Evolutionary conservation across 1,140 invertebrate genomes (phyloP).

Genomic region (Helicoverpa armigera): DNA sequence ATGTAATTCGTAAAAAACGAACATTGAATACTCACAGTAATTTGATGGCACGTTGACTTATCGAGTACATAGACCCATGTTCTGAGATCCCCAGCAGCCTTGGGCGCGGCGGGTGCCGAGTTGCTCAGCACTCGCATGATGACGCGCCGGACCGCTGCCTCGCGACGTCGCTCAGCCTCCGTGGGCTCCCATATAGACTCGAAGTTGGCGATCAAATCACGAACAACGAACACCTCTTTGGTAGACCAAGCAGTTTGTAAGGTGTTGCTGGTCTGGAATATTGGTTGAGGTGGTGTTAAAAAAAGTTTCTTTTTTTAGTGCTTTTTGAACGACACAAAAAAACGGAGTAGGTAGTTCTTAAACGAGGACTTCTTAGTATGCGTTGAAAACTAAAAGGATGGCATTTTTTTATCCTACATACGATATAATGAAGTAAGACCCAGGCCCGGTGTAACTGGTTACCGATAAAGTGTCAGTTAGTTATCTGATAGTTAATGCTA

Average conservation of each 20-base stretch:
- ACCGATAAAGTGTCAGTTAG: too few relatives aligned
- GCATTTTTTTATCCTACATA: too few relatives aligned
- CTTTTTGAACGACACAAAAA: too few relatives aligned
- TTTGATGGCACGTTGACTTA: conserved; percentile 87
- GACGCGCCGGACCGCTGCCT: conserved; percentile 90
- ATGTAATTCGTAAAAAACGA: background rate
- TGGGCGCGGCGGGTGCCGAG: conserved; percentile 85
- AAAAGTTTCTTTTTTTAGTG: too few relatives aligned
- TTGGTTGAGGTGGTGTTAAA: background rate
- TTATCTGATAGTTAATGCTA: too few relatives aligned
- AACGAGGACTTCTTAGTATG: too few relatives aligned
- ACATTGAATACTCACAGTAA: conserved; percentile 86
- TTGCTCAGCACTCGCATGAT: conserved; percentile 90
- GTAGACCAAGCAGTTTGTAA: conserved; percentile 87
- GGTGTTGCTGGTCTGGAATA: conserved; percentile 70
- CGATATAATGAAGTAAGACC: too few relatives aligned
- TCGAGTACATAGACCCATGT: conserved; percentile 92
- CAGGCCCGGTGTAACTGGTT: too few relatives aligned
- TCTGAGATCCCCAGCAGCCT: conserved; percentile 92
- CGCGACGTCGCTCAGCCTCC: conserved; percentile 87
- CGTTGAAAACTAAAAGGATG: too few relatives aligned
- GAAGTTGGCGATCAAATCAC: conserved; percentile 89
- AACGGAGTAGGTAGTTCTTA: too few relatives aligned
- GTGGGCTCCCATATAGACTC: conserved; percentile 86
- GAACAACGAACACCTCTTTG: conserved; percentile 89